Conservation (phyloP, 2,113 vertebrate genomes). For the Mesitornis unicolor region DNA sequence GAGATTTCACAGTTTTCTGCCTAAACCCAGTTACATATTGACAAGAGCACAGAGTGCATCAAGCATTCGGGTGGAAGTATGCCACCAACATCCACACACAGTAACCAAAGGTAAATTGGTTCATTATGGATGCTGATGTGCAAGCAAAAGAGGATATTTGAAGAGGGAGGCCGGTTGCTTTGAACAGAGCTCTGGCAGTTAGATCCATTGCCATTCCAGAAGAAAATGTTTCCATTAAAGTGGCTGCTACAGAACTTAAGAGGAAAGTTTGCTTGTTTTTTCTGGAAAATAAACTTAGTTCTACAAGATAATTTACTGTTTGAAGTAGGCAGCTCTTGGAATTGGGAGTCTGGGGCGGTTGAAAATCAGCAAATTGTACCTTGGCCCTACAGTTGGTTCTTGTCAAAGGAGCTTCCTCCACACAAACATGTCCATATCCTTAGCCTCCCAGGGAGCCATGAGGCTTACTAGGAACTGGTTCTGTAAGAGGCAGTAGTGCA, state of each 20-base stretch:
- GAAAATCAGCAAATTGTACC: neutral
- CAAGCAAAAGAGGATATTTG: neutral
- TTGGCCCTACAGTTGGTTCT: neutral
- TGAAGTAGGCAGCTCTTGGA: neutral
- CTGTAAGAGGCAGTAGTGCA: rapidly evolving
- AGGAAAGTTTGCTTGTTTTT: neutral
- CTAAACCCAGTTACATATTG: neutral
- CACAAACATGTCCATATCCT: neutral
- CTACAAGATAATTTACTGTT: neutral
- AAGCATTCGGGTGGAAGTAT: neutral
- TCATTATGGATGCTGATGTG: neutral
- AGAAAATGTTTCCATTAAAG: neutral
- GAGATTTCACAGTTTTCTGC: neutral
- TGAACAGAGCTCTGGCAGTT: neutral
- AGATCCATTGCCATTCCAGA: neutral
- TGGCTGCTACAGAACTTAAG: neutral
- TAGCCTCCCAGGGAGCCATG: neutral
- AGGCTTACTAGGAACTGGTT: neutral
- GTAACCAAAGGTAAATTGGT: neutral
- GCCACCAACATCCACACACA: neutral
- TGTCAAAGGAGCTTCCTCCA: neutral
- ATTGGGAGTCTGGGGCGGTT: neutral
- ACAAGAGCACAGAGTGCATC: neutral
- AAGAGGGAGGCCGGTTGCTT: neutral
- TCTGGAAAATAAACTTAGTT: neutral